Evolutionary conservation across 1,140 invertebrate species (phyloP).

Genomic region (Drosophila punjabiensis): DNA sequence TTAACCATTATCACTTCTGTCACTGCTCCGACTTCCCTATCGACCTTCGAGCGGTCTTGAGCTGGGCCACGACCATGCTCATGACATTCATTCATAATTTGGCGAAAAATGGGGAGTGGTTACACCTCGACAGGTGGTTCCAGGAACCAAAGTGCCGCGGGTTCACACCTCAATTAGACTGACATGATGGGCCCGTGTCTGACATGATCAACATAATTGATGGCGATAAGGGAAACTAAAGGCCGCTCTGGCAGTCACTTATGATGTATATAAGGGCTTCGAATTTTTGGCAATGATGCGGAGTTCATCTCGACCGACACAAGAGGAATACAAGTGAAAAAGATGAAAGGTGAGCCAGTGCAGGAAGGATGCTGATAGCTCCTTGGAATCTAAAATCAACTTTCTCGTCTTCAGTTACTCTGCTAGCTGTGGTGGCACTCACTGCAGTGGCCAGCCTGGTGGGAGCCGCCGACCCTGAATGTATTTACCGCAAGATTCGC

Average conservation of each 20-base stretch:
- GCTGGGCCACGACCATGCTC: conserved; percentile 33
- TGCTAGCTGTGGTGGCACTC: conserved; percentile 71
- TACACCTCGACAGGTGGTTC: conserved; percentile 43
- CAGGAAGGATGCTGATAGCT: not conserved
- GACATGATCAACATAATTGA: conserved; percentile 51
- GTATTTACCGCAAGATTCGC: conserved; percentile 70
- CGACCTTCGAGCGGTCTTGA: conserved; percentile 9
- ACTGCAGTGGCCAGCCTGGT: conserved; percentile 55
- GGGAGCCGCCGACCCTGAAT: conserved; percentile 75
- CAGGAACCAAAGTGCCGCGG: conserved; percentile 49
- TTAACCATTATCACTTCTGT: not conserved
- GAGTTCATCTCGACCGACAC: conserved; percentile 63
- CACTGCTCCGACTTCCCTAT: not conserved
- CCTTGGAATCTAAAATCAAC: not conserved
- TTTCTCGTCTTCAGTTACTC: conserved; percentile 48
- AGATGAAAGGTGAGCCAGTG: conserved; percentile 65
- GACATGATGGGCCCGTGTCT: conserved; percentile 55
- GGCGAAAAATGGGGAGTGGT: conserved; percentile 47
- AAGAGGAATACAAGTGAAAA: conserved; percentile 60
- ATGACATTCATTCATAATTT: conserved; percentile 63
- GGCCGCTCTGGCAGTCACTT: not conserved
- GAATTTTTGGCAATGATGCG: conserved; percentile 62
- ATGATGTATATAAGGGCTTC: conserved; percentile 59
- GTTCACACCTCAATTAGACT: conserved; percentile 63
- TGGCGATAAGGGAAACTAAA: conserved; percentile 38